phyloP scores from a whole-genome alignment of 2,113 vertebrate genomes.

The Sorex fumeus region DNA sequence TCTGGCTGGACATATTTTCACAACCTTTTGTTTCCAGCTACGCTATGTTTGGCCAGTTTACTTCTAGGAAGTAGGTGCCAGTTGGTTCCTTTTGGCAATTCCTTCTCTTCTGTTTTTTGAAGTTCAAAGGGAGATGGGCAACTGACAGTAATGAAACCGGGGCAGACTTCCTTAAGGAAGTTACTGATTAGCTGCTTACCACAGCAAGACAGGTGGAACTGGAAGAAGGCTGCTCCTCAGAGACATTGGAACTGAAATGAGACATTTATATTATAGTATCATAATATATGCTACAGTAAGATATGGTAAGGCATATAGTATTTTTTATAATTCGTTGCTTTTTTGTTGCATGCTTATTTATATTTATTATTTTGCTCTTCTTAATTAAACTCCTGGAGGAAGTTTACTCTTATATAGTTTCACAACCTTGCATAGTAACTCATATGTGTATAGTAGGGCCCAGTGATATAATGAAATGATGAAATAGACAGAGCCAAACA shows the following conservation, averaged over 20 bases:
- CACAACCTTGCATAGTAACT: not conserved
- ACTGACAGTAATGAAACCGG: not conserved
- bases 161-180: constrained; percentile 32
- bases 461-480: not conserved
- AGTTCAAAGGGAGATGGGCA: constrained; percentile 5
- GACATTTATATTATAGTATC: not conserved
- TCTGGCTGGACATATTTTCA: constrained; percentile 24
- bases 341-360: constrained; percentile 36
- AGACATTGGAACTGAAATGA: not conserved
- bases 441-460: not conserved
- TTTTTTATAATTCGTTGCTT: not conserved
- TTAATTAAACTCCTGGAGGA: not conserved
- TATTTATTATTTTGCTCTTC: not conserved
- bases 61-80: constrained; percentile 65
- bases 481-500: not conserved
- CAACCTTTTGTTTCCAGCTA: not conserved
- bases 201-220: not conserved
- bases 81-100: constrained; percentile 20
- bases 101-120: constrained; percentile 49
- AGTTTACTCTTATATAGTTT: not conserved
- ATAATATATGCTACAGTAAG: not conserved
- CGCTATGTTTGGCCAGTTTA: not conserved
- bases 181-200: not conserved
- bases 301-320: not conserved
- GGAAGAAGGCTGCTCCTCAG: not conserved